A percentile compares a stretch with the other conserved stretches of the same genome.
Evolutionary conservation across 92 coral and sea anemone genomes (phyloP).

Genomic region (Umimayanthus kanabou): DNA sequence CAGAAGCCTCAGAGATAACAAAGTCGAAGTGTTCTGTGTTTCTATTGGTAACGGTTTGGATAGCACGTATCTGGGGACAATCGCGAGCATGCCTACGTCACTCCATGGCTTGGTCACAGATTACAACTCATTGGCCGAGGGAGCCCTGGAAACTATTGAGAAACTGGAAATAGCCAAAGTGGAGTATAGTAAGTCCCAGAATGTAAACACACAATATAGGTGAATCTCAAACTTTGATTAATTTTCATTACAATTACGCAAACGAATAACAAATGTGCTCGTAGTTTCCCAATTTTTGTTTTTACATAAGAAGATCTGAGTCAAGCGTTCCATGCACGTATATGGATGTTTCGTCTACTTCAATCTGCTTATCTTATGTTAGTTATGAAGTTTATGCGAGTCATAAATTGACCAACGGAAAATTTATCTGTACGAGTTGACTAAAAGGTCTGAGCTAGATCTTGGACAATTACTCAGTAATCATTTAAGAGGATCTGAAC

Average conservation of each 20-base stretch:
- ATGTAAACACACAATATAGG: background rate
- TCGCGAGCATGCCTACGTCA: conserved; percentile 62
- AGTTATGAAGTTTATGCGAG: too few species aligned
- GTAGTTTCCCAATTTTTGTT: too few species aligned
- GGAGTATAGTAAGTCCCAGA: conserved; percentile 54
- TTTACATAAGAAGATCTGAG: too few species aligned
- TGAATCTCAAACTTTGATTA: background rate
- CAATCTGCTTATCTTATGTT: too few species aligned
- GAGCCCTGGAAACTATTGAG: conserved; percentile 63
- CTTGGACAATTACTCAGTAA: too few species aligned
- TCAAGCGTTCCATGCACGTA: too few species aligned
- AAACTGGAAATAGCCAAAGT: conserved; percentile 78
- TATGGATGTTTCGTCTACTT: too few species aligned
- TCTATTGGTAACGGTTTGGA: conserved; percentile 55
- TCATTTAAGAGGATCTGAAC: too few species aligned
- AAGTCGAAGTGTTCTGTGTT: conserved; percentile 71
- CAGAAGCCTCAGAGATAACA: conserved; percentile 58
- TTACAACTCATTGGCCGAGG: conserved; percentile 34
- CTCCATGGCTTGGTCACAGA: conserved; percentile 49
- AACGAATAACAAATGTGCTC: background rate
- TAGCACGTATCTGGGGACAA: conserved; percentile 37
- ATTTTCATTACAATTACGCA: background rate
- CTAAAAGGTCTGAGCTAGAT: too few species aligned
- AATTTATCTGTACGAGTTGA: too few species aligned
- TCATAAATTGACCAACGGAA: too few species aligned